Conservation (phyloP, 2,888 invertebrate species). For the Aspidiotus rigidus region DNA sequence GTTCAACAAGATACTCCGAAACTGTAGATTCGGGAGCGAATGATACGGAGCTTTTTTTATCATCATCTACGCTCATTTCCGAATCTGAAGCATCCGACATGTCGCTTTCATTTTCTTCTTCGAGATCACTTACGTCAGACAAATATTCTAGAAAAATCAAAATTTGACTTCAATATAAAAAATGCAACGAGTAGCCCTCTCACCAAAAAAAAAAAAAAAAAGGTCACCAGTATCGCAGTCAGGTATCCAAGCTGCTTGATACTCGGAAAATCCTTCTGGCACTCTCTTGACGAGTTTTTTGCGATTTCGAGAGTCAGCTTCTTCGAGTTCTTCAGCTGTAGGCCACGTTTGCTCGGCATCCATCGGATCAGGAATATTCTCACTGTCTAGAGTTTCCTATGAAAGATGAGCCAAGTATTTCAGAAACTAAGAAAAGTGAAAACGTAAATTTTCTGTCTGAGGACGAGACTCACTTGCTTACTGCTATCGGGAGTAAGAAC, state of each 20-base stretch:
- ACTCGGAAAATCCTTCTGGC: slow-evolving; percentile 92
- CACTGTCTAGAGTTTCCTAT: slow-evolving; percentile 61
- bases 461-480: slow-evolving; percentile 34
- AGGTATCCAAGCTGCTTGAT: slow-evolving; percentile 90
- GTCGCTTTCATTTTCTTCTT: slow-evolving; percentile 33
- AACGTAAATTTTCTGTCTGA: background rate
- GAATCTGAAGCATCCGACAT: slow-evolving; percentile 45
- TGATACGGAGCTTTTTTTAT: slow-evolving; percentile 39
- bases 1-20: slow-evolving; percentile 45
- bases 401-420: background rate
- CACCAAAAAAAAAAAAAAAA: background rate
- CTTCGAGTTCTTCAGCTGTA: slow-evolving; percentile 76
- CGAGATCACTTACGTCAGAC: slow-evolving; percentile 23
- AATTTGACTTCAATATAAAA: background rate
- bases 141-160: slow-evolving; percentile 33
- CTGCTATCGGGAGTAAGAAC: background rate
- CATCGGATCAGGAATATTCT: slow-evolving; percentile 80
- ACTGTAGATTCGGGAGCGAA: slow-evolving; percentile 20
- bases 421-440: no score
- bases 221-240: slow-evolving; percentile 40
- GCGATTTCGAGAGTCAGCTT: slow-evolving; percentile 56
- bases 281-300: slow-evolving; percentile 67
- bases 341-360: slow-evolving; percentile 97
- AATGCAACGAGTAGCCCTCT: background rate
- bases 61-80: slow-evolving; percentile 46